These are phyloP conservation scores for Lepus europaeus DNA, from an alignment of 2,113 vertebrate genomes.

Conservation along the genomic window DNA sequence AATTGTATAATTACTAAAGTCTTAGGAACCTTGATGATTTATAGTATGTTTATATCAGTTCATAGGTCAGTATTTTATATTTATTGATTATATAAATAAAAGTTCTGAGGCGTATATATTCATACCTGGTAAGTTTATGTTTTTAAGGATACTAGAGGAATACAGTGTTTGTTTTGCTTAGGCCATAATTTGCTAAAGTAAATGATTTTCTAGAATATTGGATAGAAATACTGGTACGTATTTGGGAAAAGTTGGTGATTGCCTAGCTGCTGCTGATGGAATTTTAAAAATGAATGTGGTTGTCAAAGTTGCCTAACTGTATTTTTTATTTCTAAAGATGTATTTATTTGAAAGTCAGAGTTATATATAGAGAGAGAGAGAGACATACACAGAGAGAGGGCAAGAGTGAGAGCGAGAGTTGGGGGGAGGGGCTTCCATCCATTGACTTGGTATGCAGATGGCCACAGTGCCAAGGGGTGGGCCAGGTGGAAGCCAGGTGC, in stretches of 20 bases:
- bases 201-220: constrained; percentile 40
- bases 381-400: no score
- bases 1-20: constrained; percentile 58
- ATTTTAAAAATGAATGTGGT: constrained; percentile 19
- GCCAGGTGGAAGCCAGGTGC: no score
- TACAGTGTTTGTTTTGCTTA: not conserved
- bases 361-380: no score
- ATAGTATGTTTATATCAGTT: constrained; percentile 58
- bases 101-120: not conserved
- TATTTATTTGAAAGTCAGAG: no score
- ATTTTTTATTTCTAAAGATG: not conserved
- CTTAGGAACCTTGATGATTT: constrained; percentile 42
- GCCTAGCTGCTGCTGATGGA: not conserved
- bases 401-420: no score
- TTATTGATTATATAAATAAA: constrained; percentile 65
- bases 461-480: no score
- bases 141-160: constrained; percentile 40
- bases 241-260: constrained; percentile 42
- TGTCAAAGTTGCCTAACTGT: constrained; percentile 28
- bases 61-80: constrained; percentile 42
- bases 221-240: not conserved
- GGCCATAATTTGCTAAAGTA: constrained; percentile 36
- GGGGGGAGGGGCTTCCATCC: no score
- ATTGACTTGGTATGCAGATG: no score
- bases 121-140: not conserved